phyloP scores from a whole-genome alignment of 2,113 vertebrate species.

The Mustela nigripes region DNA sequence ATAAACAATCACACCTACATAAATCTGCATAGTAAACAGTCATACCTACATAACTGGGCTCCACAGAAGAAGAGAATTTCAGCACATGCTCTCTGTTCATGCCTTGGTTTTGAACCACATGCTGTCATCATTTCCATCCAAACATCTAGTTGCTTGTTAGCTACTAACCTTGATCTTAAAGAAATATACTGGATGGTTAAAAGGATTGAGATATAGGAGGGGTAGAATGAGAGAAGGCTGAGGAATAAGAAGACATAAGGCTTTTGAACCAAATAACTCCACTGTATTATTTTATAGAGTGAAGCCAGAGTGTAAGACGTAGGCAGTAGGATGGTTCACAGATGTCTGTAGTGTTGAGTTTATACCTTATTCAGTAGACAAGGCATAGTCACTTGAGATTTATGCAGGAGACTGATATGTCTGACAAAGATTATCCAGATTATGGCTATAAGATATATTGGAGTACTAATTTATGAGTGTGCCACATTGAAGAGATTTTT shows the following conservation, averaged over 20 bases:
- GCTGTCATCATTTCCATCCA: background rate
- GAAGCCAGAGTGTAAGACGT: background rate
- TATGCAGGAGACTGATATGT: background rate
- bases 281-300: background rate
- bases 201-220: slow-evolving; percentile 17
- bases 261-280: background rate
- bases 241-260: background rate
- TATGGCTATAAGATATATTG: background rate
- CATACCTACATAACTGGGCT: background rate
- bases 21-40: background rate
- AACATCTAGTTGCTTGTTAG: background rate
- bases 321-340: background rate
- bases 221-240: background rate
- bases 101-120: background rate
- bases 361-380: background rate
- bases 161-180: slow-evolving; percentile 2
- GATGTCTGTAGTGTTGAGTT: background rate
- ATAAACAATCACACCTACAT: background rate
- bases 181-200: background rate
- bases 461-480: background rate
- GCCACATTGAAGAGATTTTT: background rate
- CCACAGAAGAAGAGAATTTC: background rate
- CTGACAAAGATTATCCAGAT: background rate
- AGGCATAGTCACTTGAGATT: background rate
- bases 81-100: background rate